Conservation (phyloP, 2,797 vertebrate genomes). For the Eidolon dupreanum region DNA sequence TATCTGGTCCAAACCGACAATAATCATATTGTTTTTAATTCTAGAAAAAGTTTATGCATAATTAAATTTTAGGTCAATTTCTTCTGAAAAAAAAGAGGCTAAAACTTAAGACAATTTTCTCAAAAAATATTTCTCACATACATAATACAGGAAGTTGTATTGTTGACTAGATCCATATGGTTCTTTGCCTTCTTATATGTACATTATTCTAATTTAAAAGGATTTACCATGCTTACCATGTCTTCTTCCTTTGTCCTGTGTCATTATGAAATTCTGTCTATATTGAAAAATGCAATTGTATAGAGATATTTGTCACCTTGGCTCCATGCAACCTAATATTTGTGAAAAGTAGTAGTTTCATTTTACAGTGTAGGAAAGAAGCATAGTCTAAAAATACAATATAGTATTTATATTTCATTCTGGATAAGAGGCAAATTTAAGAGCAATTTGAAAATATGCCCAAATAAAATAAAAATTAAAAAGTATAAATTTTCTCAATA, state of each 20-base stretch:
- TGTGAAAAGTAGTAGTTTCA: neutral
- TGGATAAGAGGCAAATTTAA: neutral
- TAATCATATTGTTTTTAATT: neutral
- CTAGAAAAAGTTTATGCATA: neutral
- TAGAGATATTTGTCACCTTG: neutral
- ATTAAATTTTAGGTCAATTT: neutral
- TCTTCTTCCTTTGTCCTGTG: neutral
- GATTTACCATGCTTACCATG: neutral
- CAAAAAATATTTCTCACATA: neutral
- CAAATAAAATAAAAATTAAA: slow-evolving; percentile 41
- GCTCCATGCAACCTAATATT: neutral
- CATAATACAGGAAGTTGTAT: neutral
- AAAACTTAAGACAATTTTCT: neutral
- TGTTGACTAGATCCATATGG: neutral
- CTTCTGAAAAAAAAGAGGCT: neutral
- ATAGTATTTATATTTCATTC: neutral
- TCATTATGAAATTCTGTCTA: neutral
- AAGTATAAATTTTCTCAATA: neutral
- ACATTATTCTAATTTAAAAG: neutral
- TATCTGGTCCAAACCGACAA: neutral
- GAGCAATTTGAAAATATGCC: neutral
- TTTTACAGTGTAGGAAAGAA: neutral
- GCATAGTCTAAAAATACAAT: neutral
- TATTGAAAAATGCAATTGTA: neutral
- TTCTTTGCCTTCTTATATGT: neutral